A percentile compares a stretch with the other conserved stretches of the same genome.
These are phyloP conservation scores for Cataglyphis albicans DNA, from an alignment of 2,888 invertebrate species.

Conservation along the genomic window DNA sequence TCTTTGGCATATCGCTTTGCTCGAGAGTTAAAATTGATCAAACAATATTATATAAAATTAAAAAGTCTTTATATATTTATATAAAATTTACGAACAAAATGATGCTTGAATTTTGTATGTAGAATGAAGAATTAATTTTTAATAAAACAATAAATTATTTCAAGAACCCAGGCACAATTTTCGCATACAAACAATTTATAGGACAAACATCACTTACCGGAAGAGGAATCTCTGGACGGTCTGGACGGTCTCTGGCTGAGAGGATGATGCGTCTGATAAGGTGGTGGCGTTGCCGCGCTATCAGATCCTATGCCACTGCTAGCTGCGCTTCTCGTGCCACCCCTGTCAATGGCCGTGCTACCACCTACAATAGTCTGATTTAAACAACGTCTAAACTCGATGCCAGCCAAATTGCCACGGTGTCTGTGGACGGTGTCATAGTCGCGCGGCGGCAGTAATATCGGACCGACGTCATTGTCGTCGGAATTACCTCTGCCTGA, in stretches of 20 bases:
- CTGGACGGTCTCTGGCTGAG: constrained; percentile 83
- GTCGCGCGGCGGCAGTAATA: constrained; percentile 96
- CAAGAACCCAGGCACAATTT: neutral
- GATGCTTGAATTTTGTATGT: neutral
- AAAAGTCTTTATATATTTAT: neutral
- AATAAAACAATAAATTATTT: constrained; percentile 2
- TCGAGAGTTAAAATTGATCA: constrained; percentile 5
- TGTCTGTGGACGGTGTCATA: constrained; percentile 96
- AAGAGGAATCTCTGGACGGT: constrained; percentile 84
- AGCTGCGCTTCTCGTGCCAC: constrained; percentile 89
- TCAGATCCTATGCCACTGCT: constrained; percentile 96
- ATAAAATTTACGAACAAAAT: neutral
- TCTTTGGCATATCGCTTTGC: neutral
- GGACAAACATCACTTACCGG: constrained; percentile 78
- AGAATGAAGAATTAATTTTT: neutral
- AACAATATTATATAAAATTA: neutral
- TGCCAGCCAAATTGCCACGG: constrained; percentile 91
- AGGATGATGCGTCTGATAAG: constrained; percentile 83
- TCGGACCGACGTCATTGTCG: constrained; percentile 88
- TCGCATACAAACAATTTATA: neutral
- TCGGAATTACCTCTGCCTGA: constrained; percentile 83
- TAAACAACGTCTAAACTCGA: constrained; percentile 90
- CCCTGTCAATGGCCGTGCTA: constrained; percentile 83
- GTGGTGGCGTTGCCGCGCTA: constrained; percentile 92
- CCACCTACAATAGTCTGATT: constrained; percentile 90